A percentile compares a stretch with the other conserved stretches of the same genome.
Evolutionary conservation across 2,113 vertebrate genomes (phyloP).

Genomic region (Cathartes aura): DNA sequence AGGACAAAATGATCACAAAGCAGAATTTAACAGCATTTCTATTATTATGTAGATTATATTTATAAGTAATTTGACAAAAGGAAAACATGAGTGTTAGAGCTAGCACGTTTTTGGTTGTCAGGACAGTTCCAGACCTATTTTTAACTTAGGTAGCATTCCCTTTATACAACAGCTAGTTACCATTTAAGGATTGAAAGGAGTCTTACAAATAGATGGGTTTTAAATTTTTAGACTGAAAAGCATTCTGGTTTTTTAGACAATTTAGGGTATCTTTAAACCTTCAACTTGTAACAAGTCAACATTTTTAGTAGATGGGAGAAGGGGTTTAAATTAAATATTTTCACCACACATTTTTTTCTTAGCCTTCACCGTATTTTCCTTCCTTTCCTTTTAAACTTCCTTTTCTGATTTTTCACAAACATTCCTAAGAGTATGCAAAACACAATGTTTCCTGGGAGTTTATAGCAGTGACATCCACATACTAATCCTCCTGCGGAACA

Average conservation of each 20-base stretch:
- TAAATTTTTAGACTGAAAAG: not conserved
- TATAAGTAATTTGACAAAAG: not conserved
- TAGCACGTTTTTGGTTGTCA: not conserved
- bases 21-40: not conserved
- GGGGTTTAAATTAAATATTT: not conserved
- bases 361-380: not conserved
- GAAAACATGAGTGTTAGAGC: not conserved
- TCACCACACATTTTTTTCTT: not conserved
- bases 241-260: not conserved
- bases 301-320: not conserved
- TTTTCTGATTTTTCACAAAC: not conserved
- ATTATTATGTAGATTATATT: not conserved
- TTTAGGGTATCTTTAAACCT: not conserved
- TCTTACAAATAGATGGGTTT: not conserved
- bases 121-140: not conserved
- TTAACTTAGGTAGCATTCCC: not conserved
- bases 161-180: not conserved
- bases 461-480: not conserved
- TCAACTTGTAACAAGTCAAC: not conserved
- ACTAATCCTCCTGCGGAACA: not conserved
- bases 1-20: not conserved
- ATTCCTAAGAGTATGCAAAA: not conserved
- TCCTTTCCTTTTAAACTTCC: not conserved
- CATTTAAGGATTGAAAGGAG: slow-evolving; percentile 20
- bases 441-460: not conserved